Conservation (phyloP, 2,888 invertebrate species). For the Drosophila birchii region DNA sequence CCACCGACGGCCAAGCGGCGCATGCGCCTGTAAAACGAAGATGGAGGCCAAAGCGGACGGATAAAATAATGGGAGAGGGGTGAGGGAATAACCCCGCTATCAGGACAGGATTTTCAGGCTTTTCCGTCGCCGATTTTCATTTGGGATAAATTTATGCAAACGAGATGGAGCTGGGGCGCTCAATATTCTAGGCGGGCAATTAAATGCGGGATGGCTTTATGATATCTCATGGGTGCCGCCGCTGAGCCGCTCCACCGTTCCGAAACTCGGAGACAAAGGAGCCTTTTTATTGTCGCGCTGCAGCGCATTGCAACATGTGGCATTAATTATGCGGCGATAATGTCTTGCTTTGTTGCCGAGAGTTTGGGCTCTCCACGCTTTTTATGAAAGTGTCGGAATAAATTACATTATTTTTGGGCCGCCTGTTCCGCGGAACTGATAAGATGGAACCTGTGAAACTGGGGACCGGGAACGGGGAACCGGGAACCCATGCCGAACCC, state of each 20-base stretch:
- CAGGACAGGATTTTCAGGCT: constrained; percentile 55
- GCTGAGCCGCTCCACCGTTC: constrained; percentile 19
- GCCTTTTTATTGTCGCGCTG: constrained; percentile 65
- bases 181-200: constrained; percentile 71
- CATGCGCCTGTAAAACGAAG: constrained; percentile 66
- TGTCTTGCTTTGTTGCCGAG: constrained; percentile 74
- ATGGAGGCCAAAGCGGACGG: constrained; percentile 53
- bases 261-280: constrained; percentile 25
- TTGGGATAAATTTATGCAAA: constrained; percentile 75
- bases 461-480: neutral
- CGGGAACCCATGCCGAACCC: constrained; percentile 21
- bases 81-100: constrained; percentile 16
- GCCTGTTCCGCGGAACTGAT: constrained; percentile 51
- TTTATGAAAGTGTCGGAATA: constrained; percentile 81
- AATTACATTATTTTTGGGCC: constrained; percentile 74
- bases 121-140: constrained; percentile 71
- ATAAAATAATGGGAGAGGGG: constrained; percentile 21
- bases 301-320: constrained; percentile 73
- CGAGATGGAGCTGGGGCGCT: constrained; percentile 51
- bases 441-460: constrained; percentile 24
- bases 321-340: constrained; percentile 81
- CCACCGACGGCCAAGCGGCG: constrained; percentile 67
- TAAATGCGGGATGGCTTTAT: constrained; percentile 76
- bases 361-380: constrained; percentile 54
- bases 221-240: constrained; percentile 60